Evolutionary conservation across 2,888 invertebrate genomes (phyloP).

Genomic region (Nephrotoma flavescens): DNA sequence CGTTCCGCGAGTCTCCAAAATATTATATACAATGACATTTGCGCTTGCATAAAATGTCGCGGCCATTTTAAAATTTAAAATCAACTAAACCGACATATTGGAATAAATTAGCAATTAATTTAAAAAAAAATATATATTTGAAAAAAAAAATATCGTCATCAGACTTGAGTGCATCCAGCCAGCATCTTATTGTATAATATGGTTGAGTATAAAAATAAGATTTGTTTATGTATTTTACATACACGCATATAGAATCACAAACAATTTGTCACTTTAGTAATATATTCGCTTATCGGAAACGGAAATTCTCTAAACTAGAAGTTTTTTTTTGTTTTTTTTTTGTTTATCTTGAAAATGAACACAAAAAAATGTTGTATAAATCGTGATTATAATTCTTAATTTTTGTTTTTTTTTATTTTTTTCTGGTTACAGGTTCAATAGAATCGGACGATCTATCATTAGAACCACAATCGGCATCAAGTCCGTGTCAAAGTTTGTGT

Average conservation of each 20-base stretch:
- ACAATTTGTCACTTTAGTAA: background rate
- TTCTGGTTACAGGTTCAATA: constrained; percentile 52
- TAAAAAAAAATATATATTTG: background rate
- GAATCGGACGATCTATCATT: constrained; percentile 66
- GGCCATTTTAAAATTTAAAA: background rate
- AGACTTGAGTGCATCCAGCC: background rate
- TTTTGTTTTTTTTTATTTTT: background rate
- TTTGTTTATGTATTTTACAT: background rate
- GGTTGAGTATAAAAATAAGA: background rate
- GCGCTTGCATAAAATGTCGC: background rate
- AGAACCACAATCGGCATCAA: constrained; percentile 37
- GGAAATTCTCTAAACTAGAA: background rate
- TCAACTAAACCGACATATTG: background rate
- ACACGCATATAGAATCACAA: background rate
- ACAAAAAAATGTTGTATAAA: background rate
- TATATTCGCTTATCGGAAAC: background rate
- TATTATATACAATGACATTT: background rate
- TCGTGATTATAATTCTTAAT: background rate
- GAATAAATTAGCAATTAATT: background rate
- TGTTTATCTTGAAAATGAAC: background rate
- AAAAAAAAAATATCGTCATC: background rate
- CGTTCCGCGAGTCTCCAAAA: background rate
- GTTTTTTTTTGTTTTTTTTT: background rate
- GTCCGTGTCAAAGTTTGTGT: constrained; percentile 34
- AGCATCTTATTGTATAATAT: background rate